Conservation (phyloP, 2,113 vertebrate genomes). For the Coturnix japonica region DNA sequence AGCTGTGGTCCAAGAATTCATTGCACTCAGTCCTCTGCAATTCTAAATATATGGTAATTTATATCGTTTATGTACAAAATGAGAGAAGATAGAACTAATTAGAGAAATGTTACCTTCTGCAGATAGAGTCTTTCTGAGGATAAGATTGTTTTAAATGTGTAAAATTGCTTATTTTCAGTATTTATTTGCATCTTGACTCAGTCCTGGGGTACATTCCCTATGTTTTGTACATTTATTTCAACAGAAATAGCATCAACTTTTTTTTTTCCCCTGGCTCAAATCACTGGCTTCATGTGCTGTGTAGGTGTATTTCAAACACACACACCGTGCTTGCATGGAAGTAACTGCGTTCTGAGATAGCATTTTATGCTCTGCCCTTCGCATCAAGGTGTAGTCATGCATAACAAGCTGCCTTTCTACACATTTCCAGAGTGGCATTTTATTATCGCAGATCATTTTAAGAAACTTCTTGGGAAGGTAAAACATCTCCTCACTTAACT, state of each 20-base stretch:
- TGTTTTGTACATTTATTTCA: not conserved
- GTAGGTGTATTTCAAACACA: conserved; percentile 13
- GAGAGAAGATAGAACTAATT: conserved; percentile 15
- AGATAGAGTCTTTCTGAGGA: not conserved
- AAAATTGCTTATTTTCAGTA: not conserved
- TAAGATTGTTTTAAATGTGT: not conserved
- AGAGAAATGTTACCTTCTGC: not conserved
- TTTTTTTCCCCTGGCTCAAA: not conserved
- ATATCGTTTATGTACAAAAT: not conserved
- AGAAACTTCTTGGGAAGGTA: not conserved
- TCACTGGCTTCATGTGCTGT: not conserved
- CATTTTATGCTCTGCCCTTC: not conserved
- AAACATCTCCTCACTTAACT: not conserved
- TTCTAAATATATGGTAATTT: not conserved
- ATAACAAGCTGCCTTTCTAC: not conserved
- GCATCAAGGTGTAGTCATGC: not conserved
- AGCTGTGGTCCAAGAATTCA: not conserved
- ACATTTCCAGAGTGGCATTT: not conserved
- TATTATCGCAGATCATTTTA: not conserved
- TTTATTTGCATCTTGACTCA: not conserved
- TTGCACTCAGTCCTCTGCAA: not conserved
- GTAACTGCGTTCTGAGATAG: not conserved
- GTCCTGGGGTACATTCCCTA: not conserved
- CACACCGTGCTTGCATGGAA: not conserved
- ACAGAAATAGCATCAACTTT: not conserved